These are phyloP conservation scores for Maccullochella peelii DNA, from an alignment of 2,113 vertebrate species.

Conservation along the genomic window DNA sequence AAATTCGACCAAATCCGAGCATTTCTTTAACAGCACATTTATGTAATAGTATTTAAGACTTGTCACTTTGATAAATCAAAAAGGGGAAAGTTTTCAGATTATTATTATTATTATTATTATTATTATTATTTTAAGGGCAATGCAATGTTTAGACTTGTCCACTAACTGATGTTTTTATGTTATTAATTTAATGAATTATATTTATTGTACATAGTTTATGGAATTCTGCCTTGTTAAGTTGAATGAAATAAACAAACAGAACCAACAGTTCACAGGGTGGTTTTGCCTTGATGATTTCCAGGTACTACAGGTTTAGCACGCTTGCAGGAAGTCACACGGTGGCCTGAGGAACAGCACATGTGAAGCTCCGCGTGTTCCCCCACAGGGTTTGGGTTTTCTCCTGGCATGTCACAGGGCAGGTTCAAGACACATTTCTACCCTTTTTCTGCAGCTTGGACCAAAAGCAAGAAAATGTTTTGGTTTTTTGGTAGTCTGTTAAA, in stretches of 20 bases:
- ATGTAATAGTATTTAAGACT: constrained; percentile 70
- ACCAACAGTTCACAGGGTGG: constrained; percentile 12
- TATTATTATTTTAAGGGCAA: constrained; percentile 53
- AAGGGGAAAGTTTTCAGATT: constrained; percentile 69
- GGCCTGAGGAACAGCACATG: not conserved
- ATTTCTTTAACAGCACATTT: constrained; percentile 59
- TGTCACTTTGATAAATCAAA: constrained; percentile 71
- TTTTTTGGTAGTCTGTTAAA: not conserved
- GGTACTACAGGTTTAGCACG: not conserved
- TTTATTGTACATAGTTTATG: constrained; percentile 79
- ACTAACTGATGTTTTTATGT: constrained; percentile 56
- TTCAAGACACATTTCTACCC: not conserved
- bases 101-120: constrained; percentile 48
- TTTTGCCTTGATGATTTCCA: constrained; percentile 41
- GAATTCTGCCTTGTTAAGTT: constrained; percentile 61
- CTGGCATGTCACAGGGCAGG: not conserved
- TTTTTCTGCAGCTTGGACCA: constrained; percentile 8
- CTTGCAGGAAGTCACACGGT: constrained; percentile 7
- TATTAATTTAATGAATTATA: constrained; percentile 80
- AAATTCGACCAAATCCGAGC: constrained; percentile 61
- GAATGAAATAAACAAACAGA: constrained; percentile 71
- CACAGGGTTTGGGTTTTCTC: not conserved
- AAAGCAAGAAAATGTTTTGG: not conserved
- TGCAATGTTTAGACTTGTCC: constrained; percentile 57
- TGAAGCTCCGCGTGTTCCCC: not conserved